Percentiles rank a stretch among this genome's conserved stretches.
phyloP scores from a whole-genome alignment of 2,113 vertebrate genomes.

The Ophthalmolycus amberensis region DNA sequence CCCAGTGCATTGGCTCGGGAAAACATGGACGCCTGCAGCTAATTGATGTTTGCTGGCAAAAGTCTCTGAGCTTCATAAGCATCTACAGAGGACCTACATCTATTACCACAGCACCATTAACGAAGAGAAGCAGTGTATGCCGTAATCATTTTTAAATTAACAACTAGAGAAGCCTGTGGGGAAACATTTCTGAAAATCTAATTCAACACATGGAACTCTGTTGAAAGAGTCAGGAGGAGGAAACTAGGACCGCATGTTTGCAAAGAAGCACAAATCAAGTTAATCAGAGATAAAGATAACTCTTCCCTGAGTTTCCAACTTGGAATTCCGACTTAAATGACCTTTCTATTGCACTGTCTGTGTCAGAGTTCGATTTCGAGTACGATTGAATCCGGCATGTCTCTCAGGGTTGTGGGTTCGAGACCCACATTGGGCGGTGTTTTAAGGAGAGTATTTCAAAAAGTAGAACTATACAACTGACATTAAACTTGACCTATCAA shows the following conservation, averaged over 20 bases:
- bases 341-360: no score
- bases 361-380: no score
- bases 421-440: slow-evolving; percentile 26
- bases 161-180: neutral
- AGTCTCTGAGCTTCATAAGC: neutral
- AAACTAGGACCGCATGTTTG: neutral
- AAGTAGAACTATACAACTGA: neutral
- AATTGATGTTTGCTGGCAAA: neutral
- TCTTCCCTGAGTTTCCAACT: neutral
- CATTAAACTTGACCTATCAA: neutral
- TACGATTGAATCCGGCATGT: neutral
- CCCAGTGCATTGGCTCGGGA: neutral
- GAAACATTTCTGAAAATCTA: neutral
- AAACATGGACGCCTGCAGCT: neutral
- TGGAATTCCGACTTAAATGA: neutral
- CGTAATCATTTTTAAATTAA: neutral
- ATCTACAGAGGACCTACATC: neutral
- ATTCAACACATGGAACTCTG: no score
- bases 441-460: neutral
- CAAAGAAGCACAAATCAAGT: no score
- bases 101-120: neutral
- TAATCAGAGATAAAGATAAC: neutral
- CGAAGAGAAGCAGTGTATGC: neutral
- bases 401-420: neutral
- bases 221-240: neutral